These are phyloP conservation scores for Podotricha telesiphe DNA, from an alignment of 2,888 invertebrate genomes.

Conservation along the genomic window DNA sequence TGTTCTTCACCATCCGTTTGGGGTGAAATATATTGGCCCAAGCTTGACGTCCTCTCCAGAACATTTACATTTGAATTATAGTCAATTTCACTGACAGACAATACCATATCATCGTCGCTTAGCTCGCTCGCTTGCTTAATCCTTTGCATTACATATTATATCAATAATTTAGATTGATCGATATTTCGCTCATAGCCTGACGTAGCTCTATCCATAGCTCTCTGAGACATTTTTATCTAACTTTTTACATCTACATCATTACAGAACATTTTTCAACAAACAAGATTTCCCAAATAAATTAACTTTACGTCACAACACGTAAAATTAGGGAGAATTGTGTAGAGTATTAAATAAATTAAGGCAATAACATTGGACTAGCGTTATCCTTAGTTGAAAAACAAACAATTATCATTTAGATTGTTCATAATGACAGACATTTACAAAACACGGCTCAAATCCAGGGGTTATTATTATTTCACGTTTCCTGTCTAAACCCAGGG, in stretches of 20 bases:
- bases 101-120: not conserved
- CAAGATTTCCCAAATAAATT: not conserved
- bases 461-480: constrained; percentile 54
- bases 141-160: not conserved
- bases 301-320: not conserved
- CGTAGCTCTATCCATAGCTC: not conserved
- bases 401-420: constrained; percentile 26
- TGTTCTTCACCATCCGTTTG: no score
- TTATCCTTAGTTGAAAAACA: constrained; percentile 5
- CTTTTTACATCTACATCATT: no score
- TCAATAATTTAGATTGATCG: not conserved
- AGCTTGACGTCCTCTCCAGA: no score
- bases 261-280: not conserved
- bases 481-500: constrained; percentile 57
- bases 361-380: not conserved
- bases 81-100: not conserved
- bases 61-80: no score
- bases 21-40: no score
- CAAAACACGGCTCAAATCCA: constrained; percentile 52
- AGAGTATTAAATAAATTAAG: constrained; percentile 1
- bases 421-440: constrained; percentile 35
- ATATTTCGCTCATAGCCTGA: not conserved
- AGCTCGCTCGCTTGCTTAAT: not conserved
- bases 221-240: not conserved
- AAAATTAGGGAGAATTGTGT: not conserved